Base-by-base conservation (phyloP, 2,888 invertebrate genomes). In the Bibio marci region DNA sequence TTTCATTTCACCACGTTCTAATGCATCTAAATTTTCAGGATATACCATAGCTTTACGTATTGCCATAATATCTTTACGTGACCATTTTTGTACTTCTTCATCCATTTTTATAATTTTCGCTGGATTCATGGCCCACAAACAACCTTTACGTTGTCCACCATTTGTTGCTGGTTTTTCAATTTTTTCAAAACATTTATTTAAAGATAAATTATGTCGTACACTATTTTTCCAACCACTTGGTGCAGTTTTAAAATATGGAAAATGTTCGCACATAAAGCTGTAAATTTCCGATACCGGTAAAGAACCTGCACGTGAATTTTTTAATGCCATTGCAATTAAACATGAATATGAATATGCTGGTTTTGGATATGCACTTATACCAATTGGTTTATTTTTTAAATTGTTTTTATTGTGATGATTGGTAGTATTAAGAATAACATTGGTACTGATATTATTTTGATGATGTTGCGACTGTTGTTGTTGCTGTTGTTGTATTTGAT, bases 211-310 rank as follows among this genome's bases (percentile, higher is more conserved):
- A 59, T 97, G 97, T 48, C 97, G 71, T 1, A 97, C 95, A 4
- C 95, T 95, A 60, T 97, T 97, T 65, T 97, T 97, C 97, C 97
- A 97, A 14, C 95, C 95, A 56, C 83, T 88, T 17, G 94, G 95
- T 11, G 97, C 97, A 1, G 91, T 94, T 65, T 92, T 92, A 61
- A 97, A 97, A 61, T 94, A 97, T 1, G 97, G 97, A 58, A 97
- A 97, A 60, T 97, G 92, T 62, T 91, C 87, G 59, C 91, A 95
- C 85, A 97, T 94, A 57, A 97, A 97, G 59, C 87, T 91, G 63
- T 97, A 97, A 50, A 97, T 97, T 66, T 97, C 97, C 11, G 92
- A 92, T 27, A 97, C 97, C 4, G 95, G 95, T 52, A 97, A 64
- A 52, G 90, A 87, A 40, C 95, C 95, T 40, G 83, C 83, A 50